Evolutionary conservation across 2,797 vertebrate species (phyloP).

Genomic region (Gallinago stenura): DNA sequence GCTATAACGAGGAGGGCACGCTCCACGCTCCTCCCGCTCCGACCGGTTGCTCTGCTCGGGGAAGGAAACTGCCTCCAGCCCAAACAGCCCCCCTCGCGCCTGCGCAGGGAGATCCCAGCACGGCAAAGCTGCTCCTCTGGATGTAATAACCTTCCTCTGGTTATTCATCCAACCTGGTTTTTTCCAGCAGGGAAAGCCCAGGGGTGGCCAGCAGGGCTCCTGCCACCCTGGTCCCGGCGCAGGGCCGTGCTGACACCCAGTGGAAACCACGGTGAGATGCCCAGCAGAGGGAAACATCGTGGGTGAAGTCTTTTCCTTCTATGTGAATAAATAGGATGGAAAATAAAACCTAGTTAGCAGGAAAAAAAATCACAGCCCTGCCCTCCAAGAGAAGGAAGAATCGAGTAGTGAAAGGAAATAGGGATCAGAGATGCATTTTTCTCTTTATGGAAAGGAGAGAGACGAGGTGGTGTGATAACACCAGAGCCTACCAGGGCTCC

Average conservation of each 20-base stretch:
- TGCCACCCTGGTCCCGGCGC: fast-evolving
- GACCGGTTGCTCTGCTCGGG: background rate
- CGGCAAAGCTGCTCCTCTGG: background rate
- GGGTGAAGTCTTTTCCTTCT: fast-evolving
- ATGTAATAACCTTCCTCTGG: background rate
- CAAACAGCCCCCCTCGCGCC: background rate
- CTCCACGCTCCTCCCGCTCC: background rate
- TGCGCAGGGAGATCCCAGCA: background rate
- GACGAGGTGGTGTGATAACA: fast-evolving
- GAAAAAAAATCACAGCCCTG: fast-evolving
- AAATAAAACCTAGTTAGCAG: background rate
- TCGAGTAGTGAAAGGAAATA: fast-evolving
- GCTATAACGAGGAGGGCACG: fast-evolving
- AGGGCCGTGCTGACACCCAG: conserved; percentile 63
- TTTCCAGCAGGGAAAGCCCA: background rate
- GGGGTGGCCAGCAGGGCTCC: background rate
- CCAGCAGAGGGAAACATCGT: fast-evolving
- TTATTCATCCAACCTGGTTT: background rate
- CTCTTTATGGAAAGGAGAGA: background rate
- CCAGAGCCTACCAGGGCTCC: fast-evolving
- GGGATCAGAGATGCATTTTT: fast-evolving
- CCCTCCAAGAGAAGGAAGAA: background rate
- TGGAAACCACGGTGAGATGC: background rate
- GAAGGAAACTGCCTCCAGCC: background rate
- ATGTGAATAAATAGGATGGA: fast-evolving